Conservation (phyloP, 2,888 invertebrate species). For the Margaritifera margaritifera region DNA sequence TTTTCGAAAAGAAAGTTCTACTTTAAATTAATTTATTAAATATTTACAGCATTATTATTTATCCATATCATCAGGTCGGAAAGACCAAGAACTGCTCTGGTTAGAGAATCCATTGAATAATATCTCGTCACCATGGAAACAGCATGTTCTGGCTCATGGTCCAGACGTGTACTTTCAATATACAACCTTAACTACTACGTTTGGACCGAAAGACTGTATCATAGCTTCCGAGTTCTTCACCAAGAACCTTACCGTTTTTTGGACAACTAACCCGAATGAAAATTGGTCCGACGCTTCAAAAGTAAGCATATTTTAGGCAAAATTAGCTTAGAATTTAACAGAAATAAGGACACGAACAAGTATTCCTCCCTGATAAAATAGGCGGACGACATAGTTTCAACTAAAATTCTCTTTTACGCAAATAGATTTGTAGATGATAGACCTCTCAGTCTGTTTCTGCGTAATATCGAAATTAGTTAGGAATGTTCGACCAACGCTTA, state of each 20-base stretch:
- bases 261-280: conserved; percentile 45
- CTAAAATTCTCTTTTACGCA: no score
- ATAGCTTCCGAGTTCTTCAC: conserved; percentile 60
- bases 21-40: background rate
- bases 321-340: no score
- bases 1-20: background rate
- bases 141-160: conserved; percentile 46
- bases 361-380: no score
- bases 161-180: conserved; percentile 50
- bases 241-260: conserved; percentile 50
- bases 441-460: no score
- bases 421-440: no score
- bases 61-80: conserved; percentile 22
- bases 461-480: no score
- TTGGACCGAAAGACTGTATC: conserved; percentile 40
- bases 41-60: background rate
- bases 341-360: no score
- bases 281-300: conserved; percentile 42
- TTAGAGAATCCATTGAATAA: conserved; percentile 48
- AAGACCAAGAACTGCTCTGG: conserved; percentile 54
- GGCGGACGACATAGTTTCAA: no score
- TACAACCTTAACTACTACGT: conserved; percentile 34
- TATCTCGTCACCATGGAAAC: conserved; percentile 41
- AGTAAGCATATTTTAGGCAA: conserved; percentile 16
- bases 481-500: no score